Evolutionary conservation across 2,888 invertebrate species (phyloP).

Genomic region (Drosophila gaucha): DNA sequence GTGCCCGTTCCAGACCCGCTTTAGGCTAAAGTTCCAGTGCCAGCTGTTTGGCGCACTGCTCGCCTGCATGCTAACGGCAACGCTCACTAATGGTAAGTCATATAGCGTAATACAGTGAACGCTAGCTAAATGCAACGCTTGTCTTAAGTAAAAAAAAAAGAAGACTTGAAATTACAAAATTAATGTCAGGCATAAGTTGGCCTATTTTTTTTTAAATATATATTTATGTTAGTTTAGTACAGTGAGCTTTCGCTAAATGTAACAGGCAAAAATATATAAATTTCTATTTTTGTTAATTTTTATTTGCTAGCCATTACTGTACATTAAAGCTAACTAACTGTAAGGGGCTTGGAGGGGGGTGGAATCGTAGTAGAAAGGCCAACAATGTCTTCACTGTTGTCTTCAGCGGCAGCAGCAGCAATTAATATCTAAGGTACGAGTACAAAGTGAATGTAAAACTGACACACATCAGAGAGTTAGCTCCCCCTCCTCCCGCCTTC

Average conservation of each 20-base stretch:
- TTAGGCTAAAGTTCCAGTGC: conserved; percentile 49
- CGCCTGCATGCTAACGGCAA: conserved; percentile 59
- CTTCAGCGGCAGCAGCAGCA: conserved; percentile 43
- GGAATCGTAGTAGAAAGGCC: conserved; percentile 46
- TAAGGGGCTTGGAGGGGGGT: conserved; percentile 30
- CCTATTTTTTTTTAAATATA: neutral
- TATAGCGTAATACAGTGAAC: conserved; percentile 14
- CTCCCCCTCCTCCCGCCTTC: neutral
- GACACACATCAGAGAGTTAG: conserved; percentile 65
- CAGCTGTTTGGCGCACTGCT: conserved; percentile 76
- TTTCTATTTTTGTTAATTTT: too few relatives aligned
- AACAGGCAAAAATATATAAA: too few relatives aligned
- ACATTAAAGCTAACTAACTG: conserved; percentile 13
- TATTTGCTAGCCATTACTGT: neutral
- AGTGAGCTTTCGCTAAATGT: neutral
- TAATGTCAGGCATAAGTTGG: too few relatives aligned
- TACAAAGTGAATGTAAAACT: conserved; percentile 76
- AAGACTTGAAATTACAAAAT: neutral
- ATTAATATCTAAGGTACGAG: conserved; percentile 77
- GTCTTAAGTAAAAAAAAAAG: neutral
- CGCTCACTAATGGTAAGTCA: conserved; percentile 70
- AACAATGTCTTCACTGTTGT: conserved; percentile 20
- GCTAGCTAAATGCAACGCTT: neutral
- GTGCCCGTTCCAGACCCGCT: conserved; percentile 56
- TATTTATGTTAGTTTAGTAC: too few relatives aligned